Evolutionary conservation across 2,888 invertebrate genomes (phyloP), one percentile per base, ranked within the genome.

Genomic region (Dasysyrphus albostriatus): DNA sequence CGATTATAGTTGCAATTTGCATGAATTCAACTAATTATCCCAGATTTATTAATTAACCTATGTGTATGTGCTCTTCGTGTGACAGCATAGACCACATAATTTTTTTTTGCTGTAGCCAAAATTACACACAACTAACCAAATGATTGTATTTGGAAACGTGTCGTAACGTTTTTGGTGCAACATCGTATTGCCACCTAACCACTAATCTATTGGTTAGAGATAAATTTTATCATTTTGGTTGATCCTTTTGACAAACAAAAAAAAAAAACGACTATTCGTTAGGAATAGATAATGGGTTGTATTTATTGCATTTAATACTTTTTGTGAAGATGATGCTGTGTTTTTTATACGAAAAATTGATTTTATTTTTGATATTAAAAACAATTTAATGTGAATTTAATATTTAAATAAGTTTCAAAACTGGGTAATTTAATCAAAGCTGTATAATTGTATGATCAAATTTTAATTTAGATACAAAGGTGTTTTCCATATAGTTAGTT

Each of bases 11-110:
- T 42, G 54, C 67, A 81, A 76, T 72, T 73, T 82, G 51, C 65
- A 76, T 85, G 42, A 76, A 77, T 82, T 77, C 12, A 73, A 74
- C 73, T 69, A 77, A 77, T 85, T 77, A 73, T 69, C 61, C 34
- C 8, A 69, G 73, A 85, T 82, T 85, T 82, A 85, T 85, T 85
- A 82, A 85, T 85, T 82, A 77, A 85, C 85, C 49, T 63, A 42
- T 69, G 58, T 61, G 29, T 39, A 37, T 59, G 6, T 67, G 47
- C 49, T 37, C 0, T 19, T 3, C 69, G 61, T 74, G 82, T 77
- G 77, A 63, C 73, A 63, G 19, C 70, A 37, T 7, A n/a, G 54
- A 78, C 85, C 82, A 24, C 85, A 69, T 75, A 39, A 58, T 77
- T 82, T 67, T 77, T 24, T 24, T 24, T 77, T 61, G 61, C 19